Evolutionary conservation across 2,113 vertebrate species (phyloP).

Genomic region (Lathamus discolor): DNA sequence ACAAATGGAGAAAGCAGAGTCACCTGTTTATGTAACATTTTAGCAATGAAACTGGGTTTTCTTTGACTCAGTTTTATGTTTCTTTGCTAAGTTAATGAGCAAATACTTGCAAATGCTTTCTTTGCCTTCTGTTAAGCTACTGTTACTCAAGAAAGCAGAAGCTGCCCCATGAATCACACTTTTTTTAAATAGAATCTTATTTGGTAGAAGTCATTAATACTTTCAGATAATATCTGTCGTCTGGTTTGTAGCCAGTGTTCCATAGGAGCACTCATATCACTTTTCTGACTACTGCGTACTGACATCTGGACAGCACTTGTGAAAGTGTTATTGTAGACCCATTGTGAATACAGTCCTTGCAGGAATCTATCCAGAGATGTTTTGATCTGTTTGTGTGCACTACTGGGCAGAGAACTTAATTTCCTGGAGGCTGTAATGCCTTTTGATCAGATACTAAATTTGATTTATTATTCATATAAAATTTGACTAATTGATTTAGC

Average conservation of each 20-base stretch:
- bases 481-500: constrained; percentile 38
- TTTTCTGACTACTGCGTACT: not conserved
- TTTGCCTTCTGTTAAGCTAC: not conserved
- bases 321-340: not conserved
- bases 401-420: constrained; percentile 6
- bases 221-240: not conserved
- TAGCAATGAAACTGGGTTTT: not conserved
- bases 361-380: not conserved
- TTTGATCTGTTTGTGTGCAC: constrained; percentile 1
- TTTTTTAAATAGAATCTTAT: not conserved
- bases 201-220: not conserved
- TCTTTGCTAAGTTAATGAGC: not conserved
- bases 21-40: not conserved
- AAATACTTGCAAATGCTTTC: not conserved
- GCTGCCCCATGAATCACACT: not conserved
- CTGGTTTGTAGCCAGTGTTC: not conserved
- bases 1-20: not conserved
- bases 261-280: not conserved
- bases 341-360: not conserved
- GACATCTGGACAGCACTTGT: not conserved
- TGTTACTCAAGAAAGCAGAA: not conserved
- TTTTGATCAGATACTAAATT: constrained; percentile 47
- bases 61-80: not conserved
- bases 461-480: constrained; percentile 49
- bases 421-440: constrained; percentile 12